Evolutionary conservation across 2,113 vertebrate species (phyloP).

Genomic region (Ophiodon elongatus): DNA sequence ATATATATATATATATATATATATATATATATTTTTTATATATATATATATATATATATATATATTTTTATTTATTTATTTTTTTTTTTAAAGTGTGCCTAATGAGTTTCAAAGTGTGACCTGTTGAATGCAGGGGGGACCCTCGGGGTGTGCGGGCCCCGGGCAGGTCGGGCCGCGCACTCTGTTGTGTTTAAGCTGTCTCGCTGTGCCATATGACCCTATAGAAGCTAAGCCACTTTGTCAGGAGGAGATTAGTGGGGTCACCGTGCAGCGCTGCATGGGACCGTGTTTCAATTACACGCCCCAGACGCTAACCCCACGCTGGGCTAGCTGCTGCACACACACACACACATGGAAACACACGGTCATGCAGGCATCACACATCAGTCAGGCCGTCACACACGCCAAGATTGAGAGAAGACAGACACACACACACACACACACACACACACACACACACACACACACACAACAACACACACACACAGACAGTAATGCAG

Average conservation of each 20-base stretch:
- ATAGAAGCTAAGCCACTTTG: constrained; percentile 85
- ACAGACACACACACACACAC: not conserved
- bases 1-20: no score
- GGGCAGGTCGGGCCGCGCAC: constrained; percentile 1
- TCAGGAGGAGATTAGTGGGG: constrained; percentile 86
- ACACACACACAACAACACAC: not conserved
- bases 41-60: no score
- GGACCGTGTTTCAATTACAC: constrained; percentile 81
- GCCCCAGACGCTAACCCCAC: constrained; percentile 70
- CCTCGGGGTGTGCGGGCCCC: constrained; percentile 18
- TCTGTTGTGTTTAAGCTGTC: constrained; percentile 78
- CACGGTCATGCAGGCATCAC: constrained; percentile 14
- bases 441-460: constrained; percentile 1
- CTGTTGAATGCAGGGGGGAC: constrained; percentile 49
- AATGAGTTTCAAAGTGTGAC: constrained; percentile 16
- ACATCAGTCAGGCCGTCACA: constrained; percentile 6
- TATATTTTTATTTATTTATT: no score
- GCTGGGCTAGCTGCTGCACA: constrained; percentile 64
- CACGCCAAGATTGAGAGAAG: constrained; percentile 1
- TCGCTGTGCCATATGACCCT: constrained; percentile 83
- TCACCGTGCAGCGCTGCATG: constrained; percentile 79
- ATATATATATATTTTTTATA: no score
- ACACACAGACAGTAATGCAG: constrained; percentile 22
- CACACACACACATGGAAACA: constrained; percentile 31
- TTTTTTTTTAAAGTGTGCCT: not conserved